Evolutionary conservation across 2,113 vertebrate genomes (phyloP).

Genomic region (Gobiocypris rarus): DNA sequence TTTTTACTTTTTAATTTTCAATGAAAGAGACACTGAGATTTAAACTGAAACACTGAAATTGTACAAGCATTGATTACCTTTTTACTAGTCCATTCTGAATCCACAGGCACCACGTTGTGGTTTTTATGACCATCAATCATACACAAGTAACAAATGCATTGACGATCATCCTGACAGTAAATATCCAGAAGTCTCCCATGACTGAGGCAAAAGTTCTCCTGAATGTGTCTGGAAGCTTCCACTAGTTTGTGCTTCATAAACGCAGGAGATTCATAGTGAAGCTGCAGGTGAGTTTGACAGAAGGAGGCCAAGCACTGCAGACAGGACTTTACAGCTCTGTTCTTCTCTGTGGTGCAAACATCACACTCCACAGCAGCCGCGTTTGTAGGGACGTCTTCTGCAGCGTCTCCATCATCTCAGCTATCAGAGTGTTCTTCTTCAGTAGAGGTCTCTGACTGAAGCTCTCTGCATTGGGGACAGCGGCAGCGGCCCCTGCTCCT

Average conservation of each 20-base stretch:
- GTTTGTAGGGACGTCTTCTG: constrained; percentile 2
- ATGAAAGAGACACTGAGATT: too few species aligned
- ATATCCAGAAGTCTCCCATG: neutral
- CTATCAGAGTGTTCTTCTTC: constrained; percentile 38
- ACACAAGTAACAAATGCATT: constrained; percentile 45
- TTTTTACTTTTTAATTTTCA: too few species aligned
- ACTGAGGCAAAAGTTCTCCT: neutral
- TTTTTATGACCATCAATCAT: constrained; percentile 15
- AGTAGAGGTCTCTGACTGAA: constrained; percentile 41
- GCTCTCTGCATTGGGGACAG: constrained; percentile 26
- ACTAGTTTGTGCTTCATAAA: constrained; percentile 28
- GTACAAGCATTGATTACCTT: neutral
- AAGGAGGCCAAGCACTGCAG: constrained; percentile 43
- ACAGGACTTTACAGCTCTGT: constrained; percentile 17
- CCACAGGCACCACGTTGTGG: constrained; percentile 32
- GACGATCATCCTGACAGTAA: constrained; percentile 10
- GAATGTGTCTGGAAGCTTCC: neutral
- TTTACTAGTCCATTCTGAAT: constrained; percentile 12
- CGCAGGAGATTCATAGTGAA: constrained; percentile 32
- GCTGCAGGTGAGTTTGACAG: constrained; percentile 38
- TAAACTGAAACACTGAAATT: too few species aligned
- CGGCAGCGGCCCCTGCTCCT: neutral
- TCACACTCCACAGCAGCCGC: constrained; percentile 30
- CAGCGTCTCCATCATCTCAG: constrained; percentile 47
- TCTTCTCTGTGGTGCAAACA: constrained; percentile 33